These are phyloP conservation scores for Astreopora myriophthalma DNA, from an alignment of 64 coral and sea anemone genomes.

Conservation along the genomic window DNA sequence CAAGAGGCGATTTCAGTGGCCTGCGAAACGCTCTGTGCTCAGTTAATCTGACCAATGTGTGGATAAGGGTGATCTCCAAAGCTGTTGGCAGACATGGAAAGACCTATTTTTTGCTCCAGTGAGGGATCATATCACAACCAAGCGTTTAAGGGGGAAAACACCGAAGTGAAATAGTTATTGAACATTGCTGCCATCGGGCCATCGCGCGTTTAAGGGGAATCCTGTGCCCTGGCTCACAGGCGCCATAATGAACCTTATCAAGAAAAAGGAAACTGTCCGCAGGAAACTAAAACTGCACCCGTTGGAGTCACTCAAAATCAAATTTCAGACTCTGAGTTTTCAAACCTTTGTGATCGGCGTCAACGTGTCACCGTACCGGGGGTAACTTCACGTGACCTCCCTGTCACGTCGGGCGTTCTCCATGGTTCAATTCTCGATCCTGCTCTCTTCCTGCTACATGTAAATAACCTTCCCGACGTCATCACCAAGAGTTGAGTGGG, in stretches of 20 bases:
- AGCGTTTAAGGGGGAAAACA: constrained; percentile 48
- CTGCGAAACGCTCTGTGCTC: constrained; percentile 8
- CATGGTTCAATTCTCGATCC: no score
- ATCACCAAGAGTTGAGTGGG: no score
- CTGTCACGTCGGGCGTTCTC: no score
- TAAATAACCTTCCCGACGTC: no score
- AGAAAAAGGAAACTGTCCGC: constrained; percentile 58
- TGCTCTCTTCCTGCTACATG: no score
- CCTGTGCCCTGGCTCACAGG: constrained; percentile 63
- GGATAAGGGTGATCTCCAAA: constrained; percentile 24
- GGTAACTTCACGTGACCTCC: no score
- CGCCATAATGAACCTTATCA: constrained; percentile 63
- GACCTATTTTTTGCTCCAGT: constrained; percentile 55
- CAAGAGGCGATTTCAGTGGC: constrained; percentile 13
- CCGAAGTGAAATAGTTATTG: no score
- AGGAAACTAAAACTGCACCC: constrained; percentile 14
- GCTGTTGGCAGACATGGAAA: constrained; percentile 51
- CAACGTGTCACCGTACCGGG: no score
- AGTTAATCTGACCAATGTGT: neutral
- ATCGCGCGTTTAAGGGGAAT: no score
- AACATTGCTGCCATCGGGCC: no score
- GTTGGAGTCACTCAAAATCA: neutral
- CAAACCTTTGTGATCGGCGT: no score
- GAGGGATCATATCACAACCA: constrained; percentile 19
- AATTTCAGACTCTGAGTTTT: constrained; percentile 18